Conservation (phyloP, 1,140 invertebrate species). For the Lordiphosa stackelbergi region DNA sequence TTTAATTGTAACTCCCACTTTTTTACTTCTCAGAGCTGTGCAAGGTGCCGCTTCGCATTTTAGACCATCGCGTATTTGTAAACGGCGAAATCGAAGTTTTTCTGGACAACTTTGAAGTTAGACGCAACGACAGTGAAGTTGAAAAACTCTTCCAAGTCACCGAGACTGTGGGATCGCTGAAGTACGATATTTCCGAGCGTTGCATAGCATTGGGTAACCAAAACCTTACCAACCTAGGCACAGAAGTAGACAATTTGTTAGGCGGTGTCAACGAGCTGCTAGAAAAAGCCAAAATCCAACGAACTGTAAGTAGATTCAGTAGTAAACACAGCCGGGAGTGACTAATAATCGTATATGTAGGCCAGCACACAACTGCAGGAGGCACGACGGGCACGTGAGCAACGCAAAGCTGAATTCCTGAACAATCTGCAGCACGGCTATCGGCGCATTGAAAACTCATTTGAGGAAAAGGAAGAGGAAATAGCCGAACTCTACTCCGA, state of each 20-base stretch:
- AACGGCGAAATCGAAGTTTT: slow-evolving; percentile 90
- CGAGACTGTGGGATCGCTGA: slow-evolving; percentile 87
- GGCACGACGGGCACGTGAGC: slow-evolving; percentile 80
- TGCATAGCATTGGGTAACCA: slow-evolving; percentile 65
- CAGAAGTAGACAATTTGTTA: slow-evolving; percentile 48
- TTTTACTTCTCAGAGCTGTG: slow-evolving; percentile 81
- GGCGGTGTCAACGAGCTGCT: slow-evolving; percentile 44
- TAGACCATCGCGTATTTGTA: slow-evolving; percentile 90
- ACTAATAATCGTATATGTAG: slow-evolving; percentile 22
- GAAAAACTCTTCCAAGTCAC: slow-evolving; percentile 86
- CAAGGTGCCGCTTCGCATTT: slow-evolving; percentile 88
- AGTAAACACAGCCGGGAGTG: not conserved
- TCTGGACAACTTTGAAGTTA: slow-evolving; percentile 89
- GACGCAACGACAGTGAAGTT: slow-evolving; percentile 86
- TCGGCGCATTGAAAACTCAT: slow-evolving; percentile 85
- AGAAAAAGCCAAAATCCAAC: slow-evolving; percentile 50
- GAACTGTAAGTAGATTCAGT: slow-evolving; percentile 27
- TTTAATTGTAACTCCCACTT: not conserved
- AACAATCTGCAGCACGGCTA: slow-evolving; percentile 87
- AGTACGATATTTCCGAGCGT: slow-evolving; percentile 77
- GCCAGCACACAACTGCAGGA: slow-evolving; percentile 79
- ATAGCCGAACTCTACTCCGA: slow-evolving; percentile 85
- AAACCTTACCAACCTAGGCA: slow-evolving; percentile 39
- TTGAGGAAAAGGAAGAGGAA: slow-evolving; percentile 87
- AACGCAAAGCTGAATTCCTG: slow-evolving; percentile 85